Evolutionary conservation across 2,888 invertebrate genomes (phyloP).

Genomic region (Nephrotoma flavescens): DNA sequence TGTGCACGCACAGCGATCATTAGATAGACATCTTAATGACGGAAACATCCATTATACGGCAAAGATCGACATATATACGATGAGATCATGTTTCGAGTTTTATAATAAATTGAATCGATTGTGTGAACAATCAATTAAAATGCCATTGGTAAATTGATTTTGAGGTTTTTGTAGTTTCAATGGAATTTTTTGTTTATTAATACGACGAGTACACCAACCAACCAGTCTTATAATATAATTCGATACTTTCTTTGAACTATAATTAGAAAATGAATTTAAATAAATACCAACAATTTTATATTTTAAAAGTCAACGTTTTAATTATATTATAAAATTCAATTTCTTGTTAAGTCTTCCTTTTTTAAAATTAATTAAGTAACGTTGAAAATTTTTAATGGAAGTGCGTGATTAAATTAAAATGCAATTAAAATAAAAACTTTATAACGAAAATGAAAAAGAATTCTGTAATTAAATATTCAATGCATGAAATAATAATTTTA

Average conservation of each 20-base stretch:
- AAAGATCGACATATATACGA: background rate
- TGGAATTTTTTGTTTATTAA: background rate
- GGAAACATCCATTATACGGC: background rate
- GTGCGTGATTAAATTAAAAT: background rate
- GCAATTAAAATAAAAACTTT: background rate
- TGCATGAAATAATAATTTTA: background rate
- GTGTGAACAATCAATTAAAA: background rate
- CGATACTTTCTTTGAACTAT: background rate
- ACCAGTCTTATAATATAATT: background rate
- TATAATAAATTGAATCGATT: background rate
- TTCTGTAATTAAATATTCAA: background rate
- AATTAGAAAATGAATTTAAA: background rate
- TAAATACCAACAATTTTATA: background rate
- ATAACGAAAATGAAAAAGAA: background rate
- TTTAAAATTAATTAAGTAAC: background rate
- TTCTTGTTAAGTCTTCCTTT: background rate
- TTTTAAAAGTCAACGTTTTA: background rate
- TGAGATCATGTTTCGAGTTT: background rate
- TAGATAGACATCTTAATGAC: background rate
- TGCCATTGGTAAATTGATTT: background rate
- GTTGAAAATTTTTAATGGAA: background rate
- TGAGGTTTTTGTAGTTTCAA: background rate
- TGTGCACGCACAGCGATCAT: background rate
- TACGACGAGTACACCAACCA: background rate
- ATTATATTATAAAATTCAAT: background rate